Evolutionary conservation across 2,888 invertebrate species (phyloP).

Genomic region (Anaspis maculata): DNA sequence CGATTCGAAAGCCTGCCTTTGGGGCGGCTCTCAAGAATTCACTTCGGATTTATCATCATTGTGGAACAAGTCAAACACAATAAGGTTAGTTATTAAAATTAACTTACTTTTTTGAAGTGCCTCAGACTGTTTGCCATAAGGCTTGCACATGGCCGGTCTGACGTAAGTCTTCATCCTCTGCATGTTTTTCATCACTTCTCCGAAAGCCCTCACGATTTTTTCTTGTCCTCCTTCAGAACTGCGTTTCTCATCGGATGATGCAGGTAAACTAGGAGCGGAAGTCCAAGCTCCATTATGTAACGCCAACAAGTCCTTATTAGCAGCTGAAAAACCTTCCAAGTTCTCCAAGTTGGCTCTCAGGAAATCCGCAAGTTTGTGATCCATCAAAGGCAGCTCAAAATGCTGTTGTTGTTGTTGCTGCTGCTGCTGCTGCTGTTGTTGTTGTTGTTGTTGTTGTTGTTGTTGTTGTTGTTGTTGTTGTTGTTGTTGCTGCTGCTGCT

Average conservation of each 20-base stretch:
- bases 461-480: slow-evolving; percentile 41
- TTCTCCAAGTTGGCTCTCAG: slow-evolving; percentile 64
- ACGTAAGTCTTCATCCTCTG: slow-evolving; percentile 83
- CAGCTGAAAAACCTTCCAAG: slow-evolving; percentile 51
- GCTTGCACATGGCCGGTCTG: slow-evolving; percentile 83
- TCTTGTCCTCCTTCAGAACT: slow-evolving; percentile 60
- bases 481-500: slow-evolving; percentile 21
- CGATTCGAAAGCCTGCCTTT: slow-evolving; percentile 29
- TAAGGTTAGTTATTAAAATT: slow-evolving; percentile 1
- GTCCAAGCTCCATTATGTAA: slow-evolving; percentile 61
- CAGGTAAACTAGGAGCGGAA: slow-evolving; percentile 17
- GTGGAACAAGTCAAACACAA: too few species aligned
- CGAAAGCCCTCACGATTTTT: slow-evolving; percentile 77
- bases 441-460: slow-evolving; percentile 40
- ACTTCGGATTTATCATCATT: slow-evolving; percentile 33
- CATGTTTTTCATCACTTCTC: slow-evolving; percentile 82
- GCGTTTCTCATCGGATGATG: slow-evolving; percentile 33
- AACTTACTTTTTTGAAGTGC: slow-evolving; percentile 76
- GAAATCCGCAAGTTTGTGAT: slow-evolving; percentile 65
- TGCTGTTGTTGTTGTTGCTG: slow-evolving; percentile 36
- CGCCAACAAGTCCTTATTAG: slow-evolving; percentile 57
- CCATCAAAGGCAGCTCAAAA: slow-evolving; percentile 42
- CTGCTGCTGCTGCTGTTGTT: slow-evolving; percentile 45
- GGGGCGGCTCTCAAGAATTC: slow-evolving; percentile 32
- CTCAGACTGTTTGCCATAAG: slow-evolving; percentile 84